Evolutionary conservation across 1,140 invertebrate genomes (phyloP), one percentile per base, ranked within the genome.

Genomic region (Rhagoletis pomonella): DNA sequence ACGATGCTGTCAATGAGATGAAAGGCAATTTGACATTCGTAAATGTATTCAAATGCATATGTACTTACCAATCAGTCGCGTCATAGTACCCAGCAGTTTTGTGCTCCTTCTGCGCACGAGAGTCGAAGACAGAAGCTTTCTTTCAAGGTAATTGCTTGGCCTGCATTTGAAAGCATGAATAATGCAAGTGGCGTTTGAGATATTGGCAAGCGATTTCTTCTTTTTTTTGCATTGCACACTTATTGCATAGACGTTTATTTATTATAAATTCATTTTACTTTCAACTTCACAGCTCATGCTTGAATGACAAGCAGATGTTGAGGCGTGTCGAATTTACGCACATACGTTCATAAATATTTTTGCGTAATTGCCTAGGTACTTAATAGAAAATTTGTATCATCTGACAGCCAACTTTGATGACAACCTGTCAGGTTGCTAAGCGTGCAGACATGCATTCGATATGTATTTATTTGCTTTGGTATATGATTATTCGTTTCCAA

Each of bases 401-500:
- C 39, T 73, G 67, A 44, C 67, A 73, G 42, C 7, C 7, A 17
- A 5, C 39, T 17, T 2, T 42, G 65, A 42, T 69, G 65, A 69
- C 65, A 69, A 5, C 39, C 42, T 73, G 67, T 73, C 67, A 73
- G 42, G 3, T 17, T 44, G 67, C 10, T 10, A n/a, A 73, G 14
- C 67, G 7, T 12, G 4, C 67, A 73, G 39, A 73, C 67, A 47
- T 0, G 67, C 67, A 73, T 73, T 73, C 39, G 67, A 73, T 73
- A 73, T 73, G 67, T 73, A 14, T 42, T 44, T 73, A 73, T 29
- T 29, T 29, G 29, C 29, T 29, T 29, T 29, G 29, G 29, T 29
- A 29, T 29, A 29, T 29, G 29, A 29, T 29, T 29, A 29, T 29
- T 29, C 29, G 29, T 29, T 29, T 29, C 29, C 29, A 29, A 29